phyloP scores from a whole-genome alignment of 2,113 vertebrate species.

The Rallus limicola region DNA sequence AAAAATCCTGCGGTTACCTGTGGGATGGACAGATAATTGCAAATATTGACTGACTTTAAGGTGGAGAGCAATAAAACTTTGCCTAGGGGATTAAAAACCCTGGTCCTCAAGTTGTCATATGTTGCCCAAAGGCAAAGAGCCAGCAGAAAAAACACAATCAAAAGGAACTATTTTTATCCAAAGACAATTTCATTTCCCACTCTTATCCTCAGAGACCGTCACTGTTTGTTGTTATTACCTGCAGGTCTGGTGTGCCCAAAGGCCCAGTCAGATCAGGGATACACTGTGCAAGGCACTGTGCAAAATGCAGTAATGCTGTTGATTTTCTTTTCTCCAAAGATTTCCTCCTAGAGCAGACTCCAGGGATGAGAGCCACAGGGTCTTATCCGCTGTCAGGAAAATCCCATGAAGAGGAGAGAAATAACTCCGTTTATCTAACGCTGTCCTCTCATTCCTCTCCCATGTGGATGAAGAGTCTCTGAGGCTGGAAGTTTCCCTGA shows the following conservation, averaged over 20 bases:
- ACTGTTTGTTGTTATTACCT: constrained; percentile 56
- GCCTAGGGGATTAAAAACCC: not conserved
- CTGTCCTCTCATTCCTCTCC: not conserved
- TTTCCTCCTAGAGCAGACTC: constrained; percentile 20
- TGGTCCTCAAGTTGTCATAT: constrained; percentile 31
- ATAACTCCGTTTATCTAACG: not conserved
- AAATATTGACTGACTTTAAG: constrained; percentile 61
- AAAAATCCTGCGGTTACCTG: not conserved
- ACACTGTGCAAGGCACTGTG: constrained; percentile 21
- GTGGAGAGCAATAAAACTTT: constrained; percentile 41
- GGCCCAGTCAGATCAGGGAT: constrained; percentile 44
- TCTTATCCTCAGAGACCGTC: constrained; percentile 38
- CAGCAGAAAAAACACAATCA: constrained; percentile 59
- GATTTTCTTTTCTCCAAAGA: constrained; percentile 17
- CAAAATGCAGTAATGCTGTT: not conserved
- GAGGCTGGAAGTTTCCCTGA: not conserved
- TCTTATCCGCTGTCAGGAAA: not conserved
- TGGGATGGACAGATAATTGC: constrained; percentile 40
- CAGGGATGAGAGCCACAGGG: not conserved
- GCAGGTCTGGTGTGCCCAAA: constrained; percentile 50
- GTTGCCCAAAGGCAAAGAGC: constrained; percentile 44
- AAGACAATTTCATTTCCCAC: constrained; percentile 60
- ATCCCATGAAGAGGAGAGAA: not conserved
- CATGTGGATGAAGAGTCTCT: not conserved
- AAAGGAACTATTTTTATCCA: constrained; percentile 64